These are phyloP conservation scores for Blomia tropicalis DNA, from an alignment of 2,888 invertebrate species.

Conservation along the genomic window DNA sequence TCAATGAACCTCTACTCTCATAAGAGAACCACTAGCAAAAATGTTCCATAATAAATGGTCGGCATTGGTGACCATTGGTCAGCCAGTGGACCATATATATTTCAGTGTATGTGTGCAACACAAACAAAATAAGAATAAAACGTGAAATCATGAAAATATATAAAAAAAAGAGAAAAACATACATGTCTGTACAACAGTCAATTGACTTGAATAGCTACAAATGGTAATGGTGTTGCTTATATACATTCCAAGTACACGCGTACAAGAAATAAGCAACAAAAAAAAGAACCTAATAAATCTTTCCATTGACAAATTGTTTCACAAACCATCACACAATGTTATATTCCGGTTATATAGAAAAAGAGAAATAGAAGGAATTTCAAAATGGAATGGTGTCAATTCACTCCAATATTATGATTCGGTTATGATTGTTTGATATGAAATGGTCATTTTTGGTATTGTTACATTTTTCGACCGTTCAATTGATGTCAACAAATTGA, in stretches of 20 bases:
- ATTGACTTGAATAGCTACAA: slow-evolving; percentile 10
- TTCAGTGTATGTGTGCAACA: too few species aligned
- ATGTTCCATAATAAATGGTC: too few species aligned
- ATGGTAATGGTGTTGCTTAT: background rate
- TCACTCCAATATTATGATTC: too few species aligned
- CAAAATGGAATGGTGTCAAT: background rate
- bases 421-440: too few species aligned
- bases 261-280: too few species aligned
- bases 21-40: background rate
- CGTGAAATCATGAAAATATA: background rate
- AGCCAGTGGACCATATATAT: slow-evolving; percentile 1
- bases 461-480: too few species aligned
- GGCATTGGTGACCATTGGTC: too few species aligned
- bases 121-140: slow-evolving; percentile 10
- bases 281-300: background rate
- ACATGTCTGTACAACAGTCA: slow-evolving; percentile 11
- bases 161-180: background rate
- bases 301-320: slow-evolving; percentile 14
- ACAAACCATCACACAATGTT: too few species aligned
- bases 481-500: too few species aligned
- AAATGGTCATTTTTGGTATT: too few species aligned
- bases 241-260: background rate
- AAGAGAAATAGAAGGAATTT: background rate
- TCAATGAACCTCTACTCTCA: background rate
- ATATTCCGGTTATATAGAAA: too few species aligned